Percentiles rank a stretch among this genome's conserved stretches.
phyloP scores from a whole-genome alignment of 2,113 vertebrate genomes.

The Festucalex cinctus region DNA sequence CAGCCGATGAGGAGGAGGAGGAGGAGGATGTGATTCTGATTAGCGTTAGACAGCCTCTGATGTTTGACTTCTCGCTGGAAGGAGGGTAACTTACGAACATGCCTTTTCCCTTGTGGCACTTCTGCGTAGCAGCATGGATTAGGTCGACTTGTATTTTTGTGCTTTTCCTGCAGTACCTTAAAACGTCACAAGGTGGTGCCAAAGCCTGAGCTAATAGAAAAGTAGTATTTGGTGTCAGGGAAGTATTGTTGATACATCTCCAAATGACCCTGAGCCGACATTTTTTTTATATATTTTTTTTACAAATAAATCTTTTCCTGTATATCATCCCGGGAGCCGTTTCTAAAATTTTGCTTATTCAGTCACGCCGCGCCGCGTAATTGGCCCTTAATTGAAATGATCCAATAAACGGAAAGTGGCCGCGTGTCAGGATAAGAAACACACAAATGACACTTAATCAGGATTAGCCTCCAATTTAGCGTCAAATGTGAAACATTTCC shows the following conservation, averaged over 20 bases:
- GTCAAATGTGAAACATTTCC: constrained; percentile 30
- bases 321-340: background rate
- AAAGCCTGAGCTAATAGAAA: background rate
- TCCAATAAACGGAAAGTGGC: background rate
- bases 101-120: background rate
- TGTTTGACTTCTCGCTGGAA: background rate
- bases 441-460: constrained; percentile 40
- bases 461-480: constrained; percentile 42
- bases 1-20: background rate
- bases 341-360: background rate
- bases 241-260: too few species aligned
- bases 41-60: background rate
- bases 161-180: too few species aligned
- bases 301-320: background rate
- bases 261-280: too few species aligned
- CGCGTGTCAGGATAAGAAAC: constrained; percentile 1
- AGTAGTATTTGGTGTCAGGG: background rate
- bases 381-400: background rate
- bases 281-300: too few species aligned
- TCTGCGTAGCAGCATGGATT: background rate
- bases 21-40: background rate
- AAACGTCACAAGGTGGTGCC: background rate
- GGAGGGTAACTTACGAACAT: background rate
- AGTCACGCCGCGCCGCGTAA: background rate
- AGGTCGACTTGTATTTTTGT: too few species aligned